Base-by-base conservation (phyloP, 2,113 vertebrate genomes). In the Pseudorectes ferrugineus region DNA sequence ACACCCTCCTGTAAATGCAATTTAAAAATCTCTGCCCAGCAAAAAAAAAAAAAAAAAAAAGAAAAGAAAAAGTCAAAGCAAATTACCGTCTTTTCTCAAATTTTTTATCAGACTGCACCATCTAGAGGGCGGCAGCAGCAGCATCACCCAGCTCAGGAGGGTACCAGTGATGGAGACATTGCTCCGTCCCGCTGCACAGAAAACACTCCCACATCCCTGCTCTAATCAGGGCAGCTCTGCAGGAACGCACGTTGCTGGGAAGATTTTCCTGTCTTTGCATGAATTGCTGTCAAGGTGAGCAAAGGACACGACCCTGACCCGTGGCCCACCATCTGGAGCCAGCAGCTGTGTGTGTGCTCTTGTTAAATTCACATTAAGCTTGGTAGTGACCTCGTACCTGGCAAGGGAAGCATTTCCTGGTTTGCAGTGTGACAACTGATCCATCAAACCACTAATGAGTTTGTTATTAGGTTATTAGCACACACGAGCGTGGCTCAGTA, bases 91-190 rank as follows among this genome's bases (percentile, higher is more conserved):
- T 59, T 66, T 7, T 1, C 49, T 76, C 46, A 25, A 11, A 46
- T 77, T 68, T 36, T 67, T 95, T 75, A 70, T 95, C 96, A n/a
- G 66, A 92, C 79, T 74, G 89, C 94, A 31, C 98, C 98, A 97
- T 94, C 98, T 98, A 97, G 97, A 96, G 98, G 97, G 80, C 10
- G 4, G 28, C n/a, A 1, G 9, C 26, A 40, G 19, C 59, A 87
- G 19, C 59, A 93, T 24, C 73, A 49, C 63, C 49, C 59, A 5
- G 42, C 73, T 59, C 29, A 0, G 35, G 3, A 58, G 28, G 14
- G 42, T 3, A 9, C 17, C 36, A 3, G 22, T 0, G 9, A 28
- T 45, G 29, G 11, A 29, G 49, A 8, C 1, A 1, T 0, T 65
- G 6, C 82, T 46, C 23, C 12, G 6, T n/a, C 14, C 17, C 28